These are phyloP conservation scores for Antheraea pernyi DNA, from an alignment of 1,140 invertebrate genomes.

Conservation along the genomic window DNA sequence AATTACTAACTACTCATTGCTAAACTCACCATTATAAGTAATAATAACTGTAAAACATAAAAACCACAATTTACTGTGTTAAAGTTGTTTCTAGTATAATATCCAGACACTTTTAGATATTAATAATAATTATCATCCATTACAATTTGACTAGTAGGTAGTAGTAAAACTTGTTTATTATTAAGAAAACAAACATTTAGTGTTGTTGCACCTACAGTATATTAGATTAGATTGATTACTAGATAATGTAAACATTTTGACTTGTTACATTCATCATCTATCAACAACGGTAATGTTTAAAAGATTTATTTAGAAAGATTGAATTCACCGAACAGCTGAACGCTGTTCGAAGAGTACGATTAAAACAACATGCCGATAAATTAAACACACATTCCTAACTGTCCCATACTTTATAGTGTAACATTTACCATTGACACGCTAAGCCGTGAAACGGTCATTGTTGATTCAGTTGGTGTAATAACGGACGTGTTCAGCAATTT, in stretches of 20 bases:
- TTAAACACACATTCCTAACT: neutral
- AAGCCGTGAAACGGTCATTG: slow-evolving; percentile 5
- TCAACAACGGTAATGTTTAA: neutral
- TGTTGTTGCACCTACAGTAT: no score
- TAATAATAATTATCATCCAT: no score
- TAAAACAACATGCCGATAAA: neutral
- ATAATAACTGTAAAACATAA: no score
- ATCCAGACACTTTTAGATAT: no score
- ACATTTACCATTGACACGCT: neutral
- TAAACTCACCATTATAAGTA: no score
- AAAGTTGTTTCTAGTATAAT: no score
- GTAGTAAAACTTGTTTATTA: no score
- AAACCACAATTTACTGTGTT: no score
- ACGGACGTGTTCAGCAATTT: neutral
- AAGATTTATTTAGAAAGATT: no score
- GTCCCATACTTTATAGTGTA: neutral
- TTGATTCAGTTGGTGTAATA: neutral
- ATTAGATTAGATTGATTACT: neutral
- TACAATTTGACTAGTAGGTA: no score
- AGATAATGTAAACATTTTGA: neutral
- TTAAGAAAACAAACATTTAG: no score
- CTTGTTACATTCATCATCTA: slow-evolving; percentile 1
- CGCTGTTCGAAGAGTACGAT: neutral
- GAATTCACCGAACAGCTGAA: neutral
- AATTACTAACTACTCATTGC: no score